Evolutionary conservation across 2,888 invertebrate species (phyloP).

Genomic region (Drosophila multiciliata): DNA sequence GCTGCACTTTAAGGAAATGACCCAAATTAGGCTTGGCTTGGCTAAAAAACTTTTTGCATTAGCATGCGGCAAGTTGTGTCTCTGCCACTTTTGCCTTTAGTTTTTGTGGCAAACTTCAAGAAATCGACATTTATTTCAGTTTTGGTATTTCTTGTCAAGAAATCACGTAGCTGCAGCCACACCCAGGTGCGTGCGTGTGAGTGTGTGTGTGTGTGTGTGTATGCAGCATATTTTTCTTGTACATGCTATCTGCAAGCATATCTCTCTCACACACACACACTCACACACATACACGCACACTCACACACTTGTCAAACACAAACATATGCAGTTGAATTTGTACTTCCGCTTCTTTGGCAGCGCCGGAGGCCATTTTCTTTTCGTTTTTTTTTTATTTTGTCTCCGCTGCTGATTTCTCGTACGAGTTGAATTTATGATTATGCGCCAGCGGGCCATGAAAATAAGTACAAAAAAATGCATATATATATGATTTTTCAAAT

Average conservation of each 20-base stretch:
- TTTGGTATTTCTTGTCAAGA: slow-evolving; percentile 28
- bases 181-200: slow-evolving; percentile 56
- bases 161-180: slow-evolving; percentile 67
- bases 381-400: slow-evolving; percentile 36
- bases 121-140: slow-evolving; percentile 65
- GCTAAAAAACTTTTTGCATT: slow-evolving; percentile 69
- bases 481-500: slow-evolving; percentile 25
- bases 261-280: slow-evolving; percentile 35
- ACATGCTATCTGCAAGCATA: slow-evolving; percentile 75
- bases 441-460: slow-evolving; percentile 49
- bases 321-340: slow-evolving; percentile 61
- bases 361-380: slow-evolving; percentile 46
- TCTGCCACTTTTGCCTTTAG: slow-evolving; percentile 66
- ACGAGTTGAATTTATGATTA: slow-evolving; percentile 77
- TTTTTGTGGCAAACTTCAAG: slow-evolving; percentile 62
- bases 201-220: slow-evolving; percentile 25
- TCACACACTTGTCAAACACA: slow-evolving; percentile 47
- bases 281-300: slow-evolving; percentile 20
- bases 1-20: slow-evolving; percentile 78
- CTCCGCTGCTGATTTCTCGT: slow-evolving; percentile 71
- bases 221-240: slow-evolving; percentile 57
- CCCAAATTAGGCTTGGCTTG: slow-evolving; percentile 70
- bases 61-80: slow-evolving; percentile 51
- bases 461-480: slow-evolving; percentile 25
- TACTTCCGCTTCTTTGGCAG: slow-evolving; percentile 67